Base-by-base conservation (phyloP, 2,113 vertebrate genomes). In the Melanostigma gelatinosum region DNA sequence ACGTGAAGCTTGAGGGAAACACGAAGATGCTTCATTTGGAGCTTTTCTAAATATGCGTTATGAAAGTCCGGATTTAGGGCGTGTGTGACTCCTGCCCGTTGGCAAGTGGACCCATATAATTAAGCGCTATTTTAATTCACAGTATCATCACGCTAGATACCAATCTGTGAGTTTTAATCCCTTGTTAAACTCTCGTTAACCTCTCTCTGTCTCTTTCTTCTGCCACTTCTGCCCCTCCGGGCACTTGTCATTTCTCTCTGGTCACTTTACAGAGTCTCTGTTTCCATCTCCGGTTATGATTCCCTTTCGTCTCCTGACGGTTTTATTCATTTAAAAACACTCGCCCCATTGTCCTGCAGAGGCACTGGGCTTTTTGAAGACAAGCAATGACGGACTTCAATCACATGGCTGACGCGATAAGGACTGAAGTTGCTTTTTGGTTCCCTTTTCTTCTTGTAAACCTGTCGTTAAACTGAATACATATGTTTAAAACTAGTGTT, bases 171-270 rank as follows among this genome's bases (percentile, higher is more conserved):
- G 72, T 88, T 92, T 89, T 89, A 94, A 95, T 94, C 93, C 93
- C 92, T 81, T 89, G 93, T 91, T 96, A 94, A 95, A 95, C 94
- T 96, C 88, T 87, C 74, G 22, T 77, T 94, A 87, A 95, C 94
- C 95, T 83, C 87, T 84, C 62, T 46, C 13, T 46, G 13, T 34
- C 34, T 34, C 50, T 82, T 65, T 86, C 76, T 66, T 81, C 29
- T 82, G 76, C 70, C 77, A 67, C 88, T n/a, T 81, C 83, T 87
- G 79, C 82, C 16, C 92, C 94, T 93, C 42, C 79, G 62, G 95
- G 94, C 94, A 70, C 77, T 86, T 77, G 82, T 78, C 87, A 69
- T 89, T 61, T 57, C 89, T 75, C 80, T 85, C 61, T 36, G 71
- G 76, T 77, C 87, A 80, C 88, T 92, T 86, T 73, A 85, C 71